Conservation (phyloP, 2,888 invertebrate species). For the Diarsia mendica region DNA sequence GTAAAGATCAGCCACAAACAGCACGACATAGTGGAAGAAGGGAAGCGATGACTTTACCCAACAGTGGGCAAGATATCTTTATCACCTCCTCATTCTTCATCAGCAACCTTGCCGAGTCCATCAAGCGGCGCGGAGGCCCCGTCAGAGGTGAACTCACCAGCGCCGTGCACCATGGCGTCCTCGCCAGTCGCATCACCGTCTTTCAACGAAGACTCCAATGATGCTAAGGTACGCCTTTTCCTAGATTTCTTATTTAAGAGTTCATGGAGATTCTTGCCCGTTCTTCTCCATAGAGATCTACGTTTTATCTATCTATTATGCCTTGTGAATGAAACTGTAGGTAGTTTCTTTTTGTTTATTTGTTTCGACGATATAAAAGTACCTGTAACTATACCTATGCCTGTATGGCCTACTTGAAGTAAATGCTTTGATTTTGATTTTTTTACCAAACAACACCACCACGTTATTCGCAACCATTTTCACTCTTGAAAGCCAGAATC, state of each 20-base stretch:
- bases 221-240: conserved; percentile 79
- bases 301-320: too few relatives aligned
- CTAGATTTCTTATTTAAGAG: background rate
- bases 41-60: background rate
- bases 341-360: too few relatives aligned
- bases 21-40: background rate
- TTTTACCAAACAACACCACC: background rate
- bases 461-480: background rate
- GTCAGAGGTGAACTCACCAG: conserved; percentile 73
- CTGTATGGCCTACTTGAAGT: too few relatives aligned
- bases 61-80: background rate
- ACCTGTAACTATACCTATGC: too few relatives aligned
- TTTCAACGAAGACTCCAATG: conserved; percentile 85
- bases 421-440: too few relatives aligned
- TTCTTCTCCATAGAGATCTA: too few relatives aligned
- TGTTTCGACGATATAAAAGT: too few relatives aligned
- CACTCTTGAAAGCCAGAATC: background rate
- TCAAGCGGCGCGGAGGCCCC: conserved; percentile 84
- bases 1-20: background rate
- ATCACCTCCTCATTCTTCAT: conserved; percentile 1
- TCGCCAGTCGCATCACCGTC: conserved; percentile 80
- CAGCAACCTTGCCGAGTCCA: conserved; percentile 84
- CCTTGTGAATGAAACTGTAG: too few relatives aligned
- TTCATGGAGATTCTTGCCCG: too few relatives aligned
- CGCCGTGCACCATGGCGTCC: conserved; percentile 74